These are phyloP conservation scores for Brachyptera risi DNA, from an alignment of 2,888 invertebrate genomes.

Conservation along the genomic window DNA sequence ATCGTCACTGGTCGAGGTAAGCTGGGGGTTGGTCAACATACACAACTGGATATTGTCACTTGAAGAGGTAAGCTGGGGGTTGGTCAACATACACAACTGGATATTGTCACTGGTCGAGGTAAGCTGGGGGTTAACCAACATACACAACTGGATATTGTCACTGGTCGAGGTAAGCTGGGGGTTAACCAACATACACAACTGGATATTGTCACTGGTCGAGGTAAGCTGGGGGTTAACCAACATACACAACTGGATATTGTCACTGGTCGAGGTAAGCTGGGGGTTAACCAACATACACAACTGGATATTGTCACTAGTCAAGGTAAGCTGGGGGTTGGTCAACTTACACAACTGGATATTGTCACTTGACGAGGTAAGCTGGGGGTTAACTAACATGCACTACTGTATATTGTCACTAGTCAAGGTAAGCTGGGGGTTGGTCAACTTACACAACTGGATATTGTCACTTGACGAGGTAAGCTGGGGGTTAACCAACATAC, in stretches of 20 bases:
- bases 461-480: neutral
- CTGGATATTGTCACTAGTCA: constrained; percentile 46
- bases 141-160: constrained; percentile 51
- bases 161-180: neutral
- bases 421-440: neutral
- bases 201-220: constrained; percentile 43
- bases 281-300: constrained; percentile 49
- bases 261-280: neutral
- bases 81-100: constrained; percentile 50
- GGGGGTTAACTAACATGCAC: constrained; percentile 48
- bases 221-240: constrained; percentile 38
- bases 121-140: constrained; percentile 41
- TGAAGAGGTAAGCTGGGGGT: neutral
- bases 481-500: constrained; percentile 46
- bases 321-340: neutral
- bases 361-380: neutral
- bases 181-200: constrained; percentile 50
- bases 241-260: constrained; percentile 50
- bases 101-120: constrained; percentile 39
- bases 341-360: constrained; percentile 51
- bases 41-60: constrained; percentile 51
- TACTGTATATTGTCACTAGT: constrained; percentile 47
- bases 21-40: constrained; percentile 44
- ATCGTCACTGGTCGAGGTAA: neutral
- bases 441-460: constrained; percentile 51